Percentiles rank a stretch among this genome's conserved stretches.
These are phyloP conservation scores for Pangasianodon hypophthalmus DNA, from an alignment of 2,113 vertebrate species.

Conservation along the genomic window DNA sequence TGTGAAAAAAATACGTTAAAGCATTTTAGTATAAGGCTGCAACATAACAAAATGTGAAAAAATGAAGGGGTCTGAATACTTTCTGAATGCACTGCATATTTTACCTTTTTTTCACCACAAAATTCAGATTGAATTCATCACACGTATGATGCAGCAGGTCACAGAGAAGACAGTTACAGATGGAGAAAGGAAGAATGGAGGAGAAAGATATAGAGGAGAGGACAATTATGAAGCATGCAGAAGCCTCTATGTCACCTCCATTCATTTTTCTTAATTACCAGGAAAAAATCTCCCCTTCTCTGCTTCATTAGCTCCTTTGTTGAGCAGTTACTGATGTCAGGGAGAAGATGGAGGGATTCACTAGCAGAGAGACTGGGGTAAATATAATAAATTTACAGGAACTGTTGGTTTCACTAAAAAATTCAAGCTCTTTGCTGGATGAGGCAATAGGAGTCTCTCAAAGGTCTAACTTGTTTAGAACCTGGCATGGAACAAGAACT, in stretches of 20 bases:
- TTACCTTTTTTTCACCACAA: background rate
- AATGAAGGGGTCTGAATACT: too few species aligned
- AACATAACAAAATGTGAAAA: too few species aligned
- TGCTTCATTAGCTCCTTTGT: slow-evolving; percentile 78
- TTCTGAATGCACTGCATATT: too few species aligned
- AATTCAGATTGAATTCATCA: slow-evolving; percentile 21
- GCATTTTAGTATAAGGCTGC: too few species aligned
- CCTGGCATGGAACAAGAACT: background rate
- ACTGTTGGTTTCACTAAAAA: slow-evolving; percentile 10
- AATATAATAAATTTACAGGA: slow-evolving; percentile 49
- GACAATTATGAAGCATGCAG: slow-evolving; percentile 70
- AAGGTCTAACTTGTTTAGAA: background rate
- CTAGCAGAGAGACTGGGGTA: slow-evolving; percentile 57
- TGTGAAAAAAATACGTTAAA: too few species aligned
- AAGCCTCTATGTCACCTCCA: slow-evolving; percentile 69
- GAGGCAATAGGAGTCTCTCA: background rate
- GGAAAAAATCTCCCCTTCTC: slow-evolving; percentile 69
- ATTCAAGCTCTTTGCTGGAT: background rate
- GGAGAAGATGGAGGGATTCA: slow-evolving; percentile 72
- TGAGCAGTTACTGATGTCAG: slow-evolving; percentile 75
- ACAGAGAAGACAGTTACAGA: slow-evolving; percentile 13
- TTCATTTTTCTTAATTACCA: slow-evolving; percentile 80
- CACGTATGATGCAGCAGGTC: slow-evolving; percentile 24
- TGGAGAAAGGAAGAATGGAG: slow-evolving; percentile 23
- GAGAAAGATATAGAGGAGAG: slow-evolving; percentile 51